A percentile compares a stretch with the other conserved stretches of the same genome.
Conservation (phyloP, 2,113 vertebrate species). For the Donacobius atricapilla region DNA sequence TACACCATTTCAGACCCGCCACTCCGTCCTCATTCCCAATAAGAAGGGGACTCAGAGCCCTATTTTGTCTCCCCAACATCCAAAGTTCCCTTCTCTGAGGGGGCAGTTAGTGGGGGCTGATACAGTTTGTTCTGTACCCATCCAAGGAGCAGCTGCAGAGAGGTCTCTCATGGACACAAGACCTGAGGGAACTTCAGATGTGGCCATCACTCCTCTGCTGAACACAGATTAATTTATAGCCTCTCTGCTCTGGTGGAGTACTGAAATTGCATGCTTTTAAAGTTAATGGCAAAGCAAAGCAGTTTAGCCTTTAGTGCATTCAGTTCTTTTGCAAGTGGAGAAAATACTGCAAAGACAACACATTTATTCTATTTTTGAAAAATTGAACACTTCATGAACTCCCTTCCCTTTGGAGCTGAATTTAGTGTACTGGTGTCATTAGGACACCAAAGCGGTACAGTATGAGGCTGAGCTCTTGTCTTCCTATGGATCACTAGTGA, state of each 20-base stretch:
- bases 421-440: fast-evolving
- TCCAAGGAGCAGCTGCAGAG: background rate
- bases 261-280: constrained; percentile 17
- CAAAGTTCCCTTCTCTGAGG: background rate
- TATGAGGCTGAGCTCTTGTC: background rate
- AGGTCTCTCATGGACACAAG: background rate
- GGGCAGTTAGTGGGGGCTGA: background rate
- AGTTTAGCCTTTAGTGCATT: background rate
- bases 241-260: background rate
- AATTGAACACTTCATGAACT: background rate
- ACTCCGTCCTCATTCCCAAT: background rate
- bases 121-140: background rate
- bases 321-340: background rate
- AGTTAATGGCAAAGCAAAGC: background rate
- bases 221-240: background rate
- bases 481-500: background rate
- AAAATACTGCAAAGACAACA: background rate
- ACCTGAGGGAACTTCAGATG: background rate
- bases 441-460: background rate
- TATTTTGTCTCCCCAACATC: background rate
- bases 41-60: background rate
- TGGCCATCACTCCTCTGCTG: background rate
- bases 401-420: background rate
- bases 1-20: fast-evolving
- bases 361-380: background rate